A percentile compares a stretch with the other conserved stretches of the same genome.
Evolutionary conservation across 2,888 invertebrate genomes (phyloP).

Genomic region (Drosophila subsilvestris): DNA sequence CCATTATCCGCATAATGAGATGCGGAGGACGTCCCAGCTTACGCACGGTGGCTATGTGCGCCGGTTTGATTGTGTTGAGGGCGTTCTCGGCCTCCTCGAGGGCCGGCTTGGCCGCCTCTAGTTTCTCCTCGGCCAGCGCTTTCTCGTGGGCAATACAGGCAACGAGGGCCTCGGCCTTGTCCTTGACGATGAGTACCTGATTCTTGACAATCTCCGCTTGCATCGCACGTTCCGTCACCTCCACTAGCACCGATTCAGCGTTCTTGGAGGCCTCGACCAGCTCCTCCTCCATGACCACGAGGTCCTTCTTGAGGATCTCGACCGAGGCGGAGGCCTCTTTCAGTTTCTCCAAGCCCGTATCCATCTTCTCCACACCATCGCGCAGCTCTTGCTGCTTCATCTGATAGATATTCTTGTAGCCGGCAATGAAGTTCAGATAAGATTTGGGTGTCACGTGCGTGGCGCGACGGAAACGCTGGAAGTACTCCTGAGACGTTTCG

Average conservation of each 20-base stretch:
- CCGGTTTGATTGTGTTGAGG: constrained; percentile 97
- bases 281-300: constrained; percentile 97
- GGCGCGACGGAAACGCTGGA: constrained; percentile 95
- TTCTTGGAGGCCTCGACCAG: constrained; percentile 96
- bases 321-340: constrained; percentile 98
- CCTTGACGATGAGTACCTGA: constrained; percentile 97
- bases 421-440: constrained; percentile 96
- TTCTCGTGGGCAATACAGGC: constrained; percentile 95
- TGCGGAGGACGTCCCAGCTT: constrained; percentile 98
- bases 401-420: constrained; percentile 97
- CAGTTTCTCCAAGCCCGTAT: constrained; percentile 96
- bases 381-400: constrained; percentile 95
- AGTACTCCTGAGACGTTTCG: constrained; percentile 92
- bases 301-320: constrained; percentile 94
- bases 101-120: constrained; percentile 98
- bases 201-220: constrained; percentile 98
- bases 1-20: constrained; percentile 99
- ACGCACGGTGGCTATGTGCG: constrained; percentile 97
- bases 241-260: constrained; percentile 93
- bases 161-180: constrained; percentile 95
- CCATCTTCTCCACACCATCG: constrained; percentile 96
- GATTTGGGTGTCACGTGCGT: constrained; percentile 99
- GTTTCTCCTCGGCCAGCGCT: constrained; percentile 94
- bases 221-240: constrained; percentile 96
- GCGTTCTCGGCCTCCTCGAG: constrained; percentile 97